These are phyloP conservation scores for Sitta carolinensis DNA, from an alignment of 2,797 vertebrate genomes.

Conservation along the genomic window DNA sequence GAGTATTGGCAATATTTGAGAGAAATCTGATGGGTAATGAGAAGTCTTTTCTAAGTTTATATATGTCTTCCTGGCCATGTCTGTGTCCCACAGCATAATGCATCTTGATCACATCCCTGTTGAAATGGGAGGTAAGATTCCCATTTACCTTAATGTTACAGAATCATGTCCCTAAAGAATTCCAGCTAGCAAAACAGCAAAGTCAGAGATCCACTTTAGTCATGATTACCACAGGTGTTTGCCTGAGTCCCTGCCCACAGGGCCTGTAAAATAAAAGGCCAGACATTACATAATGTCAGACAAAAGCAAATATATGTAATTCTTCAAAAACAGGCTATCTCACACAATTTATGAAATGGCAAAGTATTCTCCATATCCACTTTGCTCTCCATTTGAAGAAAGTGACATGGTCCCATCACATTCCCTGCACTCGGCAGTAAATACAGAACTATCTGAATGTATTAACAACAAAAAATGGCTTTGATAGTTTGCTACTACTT, in stretches of 20 bases:
- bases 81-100: neutral
- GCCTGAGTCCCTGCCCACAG: neutral
- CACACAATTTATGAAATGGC: neutral
- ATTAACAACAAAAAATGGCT: neutral
- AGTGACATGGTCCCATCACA: neutral
- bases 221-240: neutral
- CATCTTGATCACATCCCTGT: neutral
- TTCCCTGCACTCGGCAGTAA: neutral
- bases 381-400: neutral
- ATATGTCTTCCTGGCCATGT: neutral
- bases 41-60: neutral
- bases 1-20: neutral
- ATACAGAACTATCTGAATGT: neutral
- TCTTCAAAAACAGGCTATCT: neutral
- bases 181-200: neutral
- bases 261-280: neutral
- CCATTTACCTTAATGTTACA: neutral
- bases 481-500: neutral
- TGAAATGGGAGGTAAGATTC: neutral
- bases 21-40: neutral
- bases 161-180: neutral
- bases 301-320: neutral
- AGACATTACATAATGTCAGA: neutral
- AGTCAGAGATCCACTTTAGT: neutral
- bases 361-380: neutral